phyloP scores from a whole-genome alignment of 2,797 vertebrate genomes.

The Catostomus latipinnis region DNA sequence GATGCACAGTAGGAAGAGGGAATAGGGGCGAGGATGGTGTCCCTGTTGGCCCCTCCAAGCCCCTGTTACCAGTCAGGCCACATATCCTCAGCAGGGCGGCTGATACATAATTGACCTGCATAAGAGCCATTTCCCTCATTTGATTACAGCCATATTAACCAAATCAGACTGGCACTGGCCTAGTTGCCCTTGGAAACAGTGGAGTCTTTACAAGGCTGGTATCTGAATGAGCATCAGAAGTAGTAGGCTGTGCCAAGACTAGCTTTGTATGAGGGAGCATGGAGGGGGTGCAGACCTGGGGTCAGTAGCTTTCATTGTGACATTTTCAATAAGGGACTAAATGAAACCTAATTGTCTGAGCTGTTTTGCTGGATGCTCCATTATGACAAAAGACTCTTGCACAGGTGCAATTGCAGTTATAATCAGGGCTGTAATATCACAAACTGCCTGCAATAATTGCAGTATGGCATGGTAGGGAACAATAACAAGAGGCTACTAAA shows the following conservation, averaged over 20 bases:
- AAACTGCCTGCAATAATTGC: conserved; percentile 55
- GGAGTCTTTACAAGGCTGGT: conserved; percentile 31
- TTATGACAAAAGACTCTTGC: conserved; percentile 47
- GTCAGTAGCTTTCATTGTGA: conserved; percentile 55
- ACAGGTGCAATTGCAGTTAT: conserved; percentile 45
- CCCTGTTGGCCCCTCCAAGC: conserved; percentile 22
- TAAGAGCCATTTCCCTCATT: conserved; percentile 56
- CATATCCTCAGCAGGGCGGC: conserved; percentile 42
- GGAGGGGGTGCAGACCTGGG: conserved; percentile 20
- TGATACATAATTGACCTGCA: conserved; percentile 57
- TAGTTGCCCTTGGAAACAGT: conserved; percentile 54
- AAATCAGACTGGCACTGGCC: conserved; percentile 50
- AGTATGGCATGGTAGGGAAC: conserved; percentile 41
- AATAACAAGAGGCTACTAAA: conserved; percentile 48
- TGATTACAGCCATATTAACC: conserved; percentile 57
- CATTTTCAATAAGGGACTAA: conserved; percentile 60
- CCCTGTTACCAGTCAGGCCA: conserved; percentile 39
- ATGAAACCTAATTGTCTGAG: conserved; percentile 57
- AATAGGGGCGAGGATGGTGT: conserved; percentile 3
- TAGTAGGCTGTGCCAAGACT: conserved; percentile 46
- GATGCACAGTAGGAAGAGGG: conserved; percentile 33
- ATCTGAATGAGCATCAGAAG: conserved; percentile 29
- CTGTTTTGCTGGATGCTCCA: conserved; percentile 50
- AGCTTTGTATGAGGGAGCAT: conserved; percentile 2
- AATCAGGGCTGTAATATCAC: conserved; percentile 57